A percentile compares a stretch with the other conserved stretches of the same genome.
phyloP scores from a whole-genome alignment of 2,888 invertebrate genomes.

The Hemicrepidius hirtus region DNA sequence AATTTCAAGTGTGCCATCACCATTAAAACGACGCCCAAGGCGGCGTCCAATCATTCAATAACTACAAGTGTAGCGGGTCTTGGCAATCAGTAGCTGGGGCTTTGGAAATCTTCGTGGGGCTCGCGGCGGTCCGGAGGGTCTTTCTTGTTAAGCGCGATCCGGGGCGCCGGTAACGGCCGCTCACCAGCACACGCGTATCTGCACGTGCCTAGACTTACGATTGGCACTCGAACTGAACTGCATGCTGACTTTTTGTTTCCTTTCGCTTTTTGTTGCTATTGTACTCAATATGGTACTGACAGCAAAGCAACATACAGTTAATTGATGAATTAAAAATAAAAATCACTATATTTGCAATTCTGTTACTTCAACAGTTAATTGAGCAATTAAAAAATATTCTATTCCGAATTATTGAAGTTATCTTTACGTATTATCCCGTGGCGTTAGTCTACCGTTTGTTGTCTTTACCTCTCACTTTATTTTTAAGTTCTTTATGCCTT shows the following conservation, averaged over 20 bases:
- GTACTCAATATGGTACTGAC: constrained; percentile 5
- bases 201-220: constrained; percentile 66
- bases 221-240: constrained; percentile 59
- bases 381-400: too few relatives aligned
- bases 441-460: too few relatives aligned
- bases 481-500: too few relatives aligned
- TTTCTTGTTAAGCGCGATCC: constrained; percentile 67
- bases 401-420: too few relatives aligned
- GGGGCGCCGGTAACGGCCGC: constrained; percentile 62
- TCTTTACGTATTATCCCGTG: too few relatives aligned
- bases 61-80: constrained; percentile 59
- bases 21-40: constrained; percentile 69
- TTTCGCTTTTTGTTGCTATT: constrained; percentile 40
- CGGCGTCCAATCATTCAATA: constrained; percentile 68
- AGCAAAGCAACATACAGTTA: neutral
- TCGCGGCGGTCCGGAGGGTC: constrained; percentile 61
- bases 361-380: too few relatives aligned
- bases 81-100: constrained; percentile 63
- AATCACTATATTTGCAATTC: too few relatives aligned
- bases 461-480: too few relatives aligned
- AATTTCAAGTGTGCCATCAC: constrained; percentile 65
- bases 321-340: too few relatives aligned
- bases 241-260: constrained; percentile 60
- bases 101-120: constrained; percentile 58
- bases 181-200: constrained; percentile 62